Evolutionary conservation across 2,888 invertebrate genomes (phyloP).

Genomic region (Barypeithes pellucidus): DNA sequence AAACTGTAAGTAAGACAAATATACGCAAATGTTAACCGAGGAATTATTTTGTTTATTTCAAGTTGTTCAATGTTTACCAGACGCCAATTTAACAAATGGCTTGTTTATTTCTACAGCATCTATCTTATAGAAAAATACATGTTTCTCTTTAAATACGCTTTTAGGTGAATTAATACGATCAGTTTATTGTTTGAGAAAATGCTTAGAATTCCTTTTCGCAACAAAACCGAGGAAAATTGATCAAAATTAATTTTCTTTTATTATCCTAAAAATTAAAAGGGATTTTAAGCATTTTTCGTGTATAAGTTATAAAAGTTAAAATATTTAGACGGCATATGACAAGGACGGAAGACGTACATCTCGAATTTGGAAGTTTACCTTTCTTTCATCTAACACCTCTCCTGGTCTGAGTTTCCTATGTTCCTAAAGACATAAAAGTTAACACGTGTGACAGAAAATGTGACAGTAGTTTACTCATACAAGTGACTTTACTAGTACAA

Average conservation of each 20-base stretch:
- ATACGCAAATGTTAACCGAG: neutral
- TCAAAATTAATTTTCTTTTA: neutral
- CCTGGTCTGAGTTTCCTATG: slow-evolving; percentile 95
- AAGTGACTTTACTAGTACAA: slow-evolving; percentile 29
- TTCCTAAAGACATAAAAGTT: slow-evolving; percentile 75
- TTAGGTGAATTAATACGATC: slow-evolving; percentile 37
- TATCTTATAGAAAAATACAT: slow-evolving; percentile 15
- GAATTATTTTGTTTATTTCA: slow-evolving; percentile 10
- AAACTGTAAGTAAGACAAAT: neutral
- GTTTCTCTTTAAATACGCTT: slow-evolving; percentile 31
- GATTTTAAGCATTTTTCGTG: slow-evolving; percentile 30
- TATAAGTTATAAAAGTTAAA: slow-evolving; percentile 37
- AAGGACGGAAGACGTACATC: slow-evolving; percentile 35
- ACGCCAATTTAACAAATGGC: slow-evolving; percentile 19
- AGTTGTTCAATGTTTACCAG: slow-evolving; percentile 13
- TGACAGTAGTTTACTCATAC: slow-evolving; percentile 20
- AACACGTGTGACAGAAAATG: slow-evolving; percentile 39
- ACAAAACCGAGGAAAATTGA: neutral
- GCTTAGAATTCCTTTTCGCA: slow-evolving; percentile 26
- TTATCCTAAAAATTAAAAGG: neutral
- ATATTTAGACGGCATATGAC: slow-evolving; percentile 49
- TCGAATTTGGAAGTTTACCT: slow-evolving; percentile 78
- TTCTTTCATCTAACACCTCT: slow-evolving; percentile 94
- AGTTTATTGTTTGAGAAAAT: slow-evolving; percentile 29
- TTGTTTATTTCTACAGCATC: slow-evolving; percentile 10